These are phyloP conservation scores for Lepidurus arcticus DNA, from an alignment of 1,140 invertebrate species.

Conservation along the genomic window DNA sequence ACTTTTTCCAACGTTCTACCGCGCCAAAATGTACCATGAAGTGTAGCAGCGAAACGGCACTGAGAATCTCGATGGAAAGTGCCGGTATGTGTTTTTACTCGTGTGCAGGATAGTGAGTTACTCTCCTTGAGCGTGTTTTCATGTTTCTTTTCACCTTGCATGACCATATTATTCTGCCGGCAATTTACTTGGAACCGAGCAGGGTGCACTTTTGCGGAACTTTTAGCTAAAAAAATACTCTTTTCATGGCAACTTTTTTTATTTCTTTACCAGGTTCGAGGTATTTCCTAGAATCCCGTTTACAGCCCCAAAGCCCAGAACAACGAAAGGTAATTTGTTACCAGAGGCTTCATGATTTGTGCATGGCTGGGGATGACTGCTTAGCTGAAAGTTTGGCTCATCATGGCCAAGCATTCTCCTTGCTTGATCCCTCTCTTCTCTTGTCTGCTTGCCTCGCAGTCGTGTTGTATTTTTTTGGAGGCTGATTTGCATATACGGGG, in stretches of 20 bases:
- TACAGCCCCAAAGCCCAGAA: not conserved
- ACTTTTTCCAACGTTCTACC: too few species aligned
- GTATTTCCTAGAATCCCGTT: not conserved
- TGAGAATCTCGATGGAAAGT: not conserved
- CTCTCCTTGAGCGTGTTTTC: not conserved
- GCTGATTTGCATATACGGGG: constrained; percentile 21
- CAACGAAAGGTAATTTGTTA: not conserved
- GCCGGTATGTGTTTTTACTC: not conserved
- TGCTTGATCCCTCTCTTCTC: not conserved
- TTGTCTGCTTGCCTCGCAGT: not conserved
- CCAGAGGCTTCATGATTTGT: not conserved
- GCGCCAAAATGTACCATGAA: not conserved
- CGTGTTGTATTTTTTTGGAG: not conserved
- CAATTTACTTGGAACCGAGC: not conserved
- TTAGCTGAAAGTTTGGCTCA: not conserved
- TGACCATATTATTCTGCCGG: not conserved
- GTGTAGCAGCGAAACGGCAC: not conserved
- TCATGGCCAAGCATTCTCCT: not conserved
- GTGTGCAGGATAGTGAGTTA: not conserved
- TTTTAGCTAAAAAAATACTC: not conserved
- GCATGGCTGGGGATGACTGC: not conserved
- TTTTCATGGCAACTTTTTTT: not conserved
- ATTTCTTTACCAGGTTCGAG: not conserved
- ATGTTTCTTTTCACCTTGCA: not conserved
- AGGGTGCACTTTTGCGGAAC: not conserved